Conservation (phyloP, 2,113 vertebrate genomes). For the Pollimyrus isidori region DNA sequence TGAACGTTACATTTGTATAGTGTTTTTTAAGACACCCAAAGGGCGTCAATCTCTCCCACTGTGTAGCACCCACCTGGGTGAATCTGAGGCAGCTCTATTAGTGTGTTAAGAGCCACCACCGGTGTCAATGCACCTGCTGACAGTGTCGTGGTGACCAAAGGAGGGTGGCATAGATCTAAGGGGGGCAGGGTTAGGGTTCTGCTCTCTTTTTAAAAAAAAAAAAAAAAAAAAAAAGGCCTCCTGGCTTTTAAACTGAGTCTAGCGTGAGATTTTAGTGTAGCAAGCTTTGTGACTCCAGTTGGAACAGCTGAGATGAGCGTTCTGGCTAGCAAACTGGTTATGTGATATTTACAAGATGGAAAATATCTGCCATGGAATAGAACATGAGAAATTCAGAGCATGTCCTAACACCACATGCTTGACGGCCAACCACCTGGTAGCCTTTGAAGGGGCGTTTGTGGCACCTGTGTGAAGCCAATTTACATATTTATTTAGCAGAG, state of each 20-base stretch:
- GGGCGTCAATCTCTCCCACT: background rate
- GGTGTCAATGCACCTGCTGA: background rate
- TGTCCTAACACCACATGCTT: background rate
- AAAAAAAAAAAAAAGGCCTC: background rate
- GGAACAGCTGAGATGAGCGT: background rate
- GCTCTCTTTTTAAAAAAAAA: background rate
- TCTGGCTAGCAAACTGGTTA: background rate
- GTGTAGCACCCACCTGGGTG: background rate
- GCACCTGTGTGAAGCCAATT: background rate
- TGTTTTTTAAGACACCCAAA: background rate
- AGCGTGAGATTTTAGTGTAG: background rate
- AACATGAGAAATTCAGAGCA: background rate
- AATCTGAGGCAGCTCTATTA: background rate
- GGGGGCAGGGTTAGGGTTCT: background rate
- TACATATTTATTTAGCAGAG: background rate
- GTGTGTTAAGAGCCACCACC: background rate
- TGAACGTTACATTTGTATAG: background rate
- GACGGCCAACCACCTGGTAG: background rate
- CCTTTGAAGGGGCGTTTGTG: background rate
- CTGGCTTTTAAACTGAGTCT: background rate
- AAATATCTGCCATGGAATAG: background rate
- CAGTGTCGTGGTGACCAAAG: background rate
- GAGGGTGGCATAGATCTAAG: background rate
- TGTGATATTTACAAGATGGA: background rate
- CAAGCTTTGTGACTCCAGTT: background rate